These are phyloP conservation scores for Heliconius aoede DNA, from an alignment of 2,888 invertebrate genomes.

Conservation along the genomic window DNA sequence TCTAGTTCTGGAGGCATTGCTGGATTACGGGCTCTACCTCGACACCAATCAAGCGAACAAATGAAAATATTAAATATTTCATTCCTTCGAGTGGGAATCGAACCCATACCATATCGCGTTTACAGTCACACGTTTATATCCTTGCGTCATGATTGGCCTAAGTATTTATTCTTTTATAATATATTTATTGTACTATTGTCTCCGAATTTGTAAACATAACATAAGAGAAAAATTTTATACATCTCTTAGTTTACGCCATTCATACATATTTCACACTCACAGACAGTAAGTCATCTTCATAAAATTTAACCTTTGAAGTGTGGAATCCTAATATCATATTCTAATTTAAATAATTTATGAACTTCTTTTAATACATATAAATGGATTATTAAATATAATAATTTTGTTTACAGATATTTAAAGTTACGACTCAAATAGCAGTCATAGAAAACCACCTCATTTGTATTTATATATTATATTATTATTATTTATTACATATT, in stretches of 20 bases:
- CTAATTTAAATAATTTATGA: not conserved
- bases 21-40: too few relatives aligned
- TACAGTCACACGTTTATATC: too few relatives aligned
- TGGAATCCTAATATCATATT: not conserved
- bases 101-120: too few relatives aligned
- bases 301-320: slow-evolving; percentile 2
- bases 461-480: not conserved
- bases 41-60: too few relatives aligned
- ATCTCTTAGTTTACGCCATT: not conserved
- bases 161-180: too few relatives aligned
- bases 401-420: not conserved
- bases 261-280: not conserved
- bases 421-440: not conserved
- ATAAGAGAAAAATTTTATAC: not conserved
- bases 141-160: too few relatives aligned
- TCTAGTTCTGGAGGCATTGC: too few relatives aligned
- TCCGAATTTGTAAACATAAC: not conserved
- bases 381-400: not conserved
- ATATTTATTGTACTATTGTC: too few relatives aligned
- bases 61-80: too few relatives aligned
- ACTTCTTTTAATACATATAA: not conserved
- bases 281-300: not conserved
- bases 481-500: too few relatives aligned
- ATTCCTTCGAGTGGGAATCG: too few relatives aligned
- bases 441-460: not conserved